Base-by-base conservation (phyloP, 2,113 vertebrate genomes). In the Lepisosteus oculatus region DNA sequence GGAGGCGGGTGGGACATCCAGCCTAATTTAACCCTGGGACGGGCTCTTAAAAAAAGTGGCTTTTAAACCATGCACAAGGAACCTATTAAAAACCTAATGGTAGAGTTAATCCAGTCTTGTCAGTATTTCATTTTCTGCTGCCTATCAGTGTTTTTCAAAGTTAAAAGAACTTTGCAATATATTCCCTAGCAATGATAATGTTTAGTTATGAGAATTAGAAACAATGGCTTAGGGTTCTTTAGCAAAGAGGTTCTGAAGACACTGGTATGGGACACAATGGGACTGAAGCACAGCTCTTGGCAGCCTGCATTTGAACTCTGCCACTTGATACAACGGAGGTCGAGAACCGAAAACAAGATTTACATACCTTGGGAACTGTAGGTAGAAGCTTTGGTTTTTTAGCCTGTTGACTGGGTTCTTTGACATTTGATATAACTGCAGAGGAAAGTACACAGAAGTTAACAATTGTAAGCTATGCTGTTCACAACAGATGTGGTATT, bases 381-480 rank as follows among this genome's bases (percentile, higher is more conserved):
- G 93, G 84, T 45, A 94, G 94, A 75, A 93, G 85, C 92, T 96
- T 97, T 83, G 95, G 76, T 87, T 98, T 98, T 83, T 93, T 93
- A 41, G 85, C 78, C 57, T 92, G 90, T 72, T 94, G 93, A 78
- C 94, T 85, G 8, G 89, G 85, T 62, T 97, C 96, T 87, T 93
- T 95, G 83, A 95, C 95, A 72, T 96, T 95, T 74, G 95, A 92
- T 75, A 98, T 83, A 93, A 99, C 97, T 99, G 79, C 47, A 74
- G 78, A 69, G 75, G 3, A 79, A 0, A 0, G 51, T 43, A 29
- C 29, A 29, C 29, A 29, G 29, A 29, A 29, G 29, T 29, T 29
- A 29, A 29, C 1, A 29, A 29, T 29, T 29, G 29, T 29, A 29
- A 29, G 29, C 29, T 29, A 29, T 29, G 29, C 29, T 29, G 29